Percentiles rank a stretch among this genome's conserved stretches.
Evolutionary conservation across 2,113 vertebrate genomes (phyloP).

Genomic region (Mobula birostris): DNA sequence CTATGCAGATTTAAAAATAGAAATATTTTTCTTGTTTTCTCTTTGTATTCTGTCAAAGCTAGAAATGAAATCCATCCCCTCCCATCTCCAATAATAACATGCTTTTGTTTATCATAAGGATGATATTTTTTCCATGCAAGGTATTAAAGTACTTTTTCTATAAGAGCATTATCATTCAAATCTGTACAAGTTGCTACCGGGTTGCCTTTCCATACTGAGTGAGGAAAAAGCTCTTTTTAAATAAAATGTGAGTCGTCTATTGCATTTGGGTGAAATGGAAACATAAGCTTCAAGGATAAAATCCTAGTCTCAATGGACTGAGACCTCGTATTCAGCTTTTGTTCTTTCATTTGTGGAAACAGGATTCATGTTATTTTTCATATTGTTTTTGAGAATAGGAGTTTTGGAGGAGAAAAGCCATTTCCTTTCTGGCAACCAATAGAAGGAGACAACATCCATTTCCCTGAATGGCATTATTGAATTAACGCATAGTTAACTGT

Average conservation of each 20-base stretch:
- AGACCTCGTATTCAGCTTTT: background rate
- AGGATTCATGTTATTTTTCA: background rate
- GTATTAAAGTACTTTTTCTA: constrained; percentile 54
- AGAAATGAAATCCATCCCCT: constrained; percentile 69
- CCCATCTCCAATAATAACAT: constrained; percentile 57
- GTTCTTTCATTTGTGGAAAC: background rate
- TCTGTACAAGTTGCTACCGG: constrained; percentile 56
- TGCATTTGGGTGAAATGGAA: constrained; percentile 1
- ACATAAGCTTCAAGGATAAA: background rate
- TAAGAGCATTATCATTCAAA: constrained; percentile 79
- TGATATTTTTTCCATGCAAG: constrained; percentile 75
- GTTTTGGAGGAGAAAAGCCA: constrained; percentile 30
- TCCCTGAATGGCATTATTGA: constrained; percentile 49
- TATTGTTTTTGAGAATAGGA: background rate
- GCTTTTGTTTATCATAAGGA: constrained; percentile 52
- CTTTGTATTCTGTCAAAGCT: constrained; percentile 49
- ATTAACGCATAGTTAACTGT: constrained; percentile 37
- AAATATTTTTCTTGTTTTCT: constrained; percentile 63
- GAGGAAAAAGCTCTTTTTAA: constrained; percentile 18
- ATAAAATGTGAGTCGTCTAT: background rate
- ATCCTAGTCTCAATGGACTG: background rate
- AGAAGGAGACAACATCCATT: constrained; percentile 51
- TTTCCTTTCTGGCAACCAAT: constrained; percentile 31
- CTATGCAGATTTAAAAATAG: constrained; percentile 74
- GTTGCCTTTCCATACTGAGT: background rate